phyloP scores from a whole-genome alignment of 2,797 vertebrate species.

The Acrossocheilus fasciatus region DNA sequence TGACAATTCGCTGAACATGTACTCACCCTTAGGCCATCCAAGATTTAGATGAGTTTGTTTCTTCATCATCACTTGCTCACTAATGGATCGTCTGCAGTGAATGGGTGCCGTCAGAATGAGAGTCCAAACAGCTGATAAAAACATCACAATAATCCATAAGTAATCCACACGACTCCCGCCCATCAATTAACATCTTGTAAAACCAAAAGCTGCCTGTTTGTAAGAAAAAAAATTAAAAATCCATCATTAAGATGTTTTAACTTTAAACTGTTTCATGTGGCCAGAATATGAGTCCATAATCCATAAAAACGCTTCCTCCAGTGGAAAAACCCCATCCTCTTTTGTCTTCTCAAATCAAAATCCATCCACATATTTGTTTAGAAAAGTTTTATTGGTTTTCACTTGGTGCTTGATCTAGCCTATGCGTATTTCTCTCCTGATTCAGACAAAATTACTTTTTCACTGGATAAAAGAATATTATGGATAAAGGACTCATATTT shows the following conservation, averaged over 20 bases:
- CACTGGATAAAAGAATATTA: no score
- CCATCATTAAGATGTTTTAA: no score
- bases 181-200: background rate
- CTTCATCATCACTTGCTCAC: background rate
- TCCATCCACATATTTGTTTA: background rate
- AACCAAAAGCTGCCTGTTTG: background rate
- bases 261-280: background rate
- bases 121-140: background rate
- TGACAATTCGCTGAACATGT: background rate
- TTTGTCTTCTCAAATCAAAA: background rate
- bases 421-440: background rate
- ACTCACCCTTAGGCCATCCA: background rate
- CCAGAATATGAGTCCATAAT: background rate
- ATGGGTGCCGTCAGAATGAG: background rate
- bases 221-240: background rate
- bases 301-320: background rate
- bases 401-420: no score
- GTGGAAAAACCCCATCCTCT: background rate
- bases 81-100: background rate
- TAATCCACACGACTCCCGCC: background rate
- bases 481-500: background rate
- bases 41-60: background rate
- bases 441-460: background rate
- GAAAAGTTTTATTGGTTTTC: background rate
- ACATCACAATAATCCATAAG: background rate